A percentile compares a stretch with the other conserved stretches of the same genome.
These are phyloP conservation scores for Drosophila nigrodunni DNA, from an alignment of 1,140 invertebrate species.

Conservation along the genomic window DNA sequence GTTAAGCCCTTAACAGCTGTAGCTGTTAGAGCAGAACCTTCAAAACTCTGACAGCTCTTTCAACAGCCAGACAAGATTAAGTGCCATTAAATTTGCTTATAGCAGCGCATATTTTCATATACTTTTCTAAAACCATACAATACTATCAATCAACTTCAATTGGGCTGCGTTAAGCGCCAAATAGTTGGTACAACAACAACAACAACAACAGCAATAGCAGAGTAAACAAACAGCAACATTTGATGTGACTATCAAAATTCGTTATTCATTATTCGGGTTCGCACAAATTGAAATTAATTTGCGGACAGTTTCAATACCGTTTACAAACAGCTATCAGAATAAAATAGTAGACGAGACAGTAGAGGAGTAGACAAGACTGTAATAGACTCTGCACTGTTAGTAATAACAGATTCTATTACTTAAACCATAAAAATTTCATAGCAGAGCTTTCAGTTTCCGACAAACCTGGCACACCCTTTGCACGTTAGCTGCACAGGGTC, in stretches of 20 bases:
- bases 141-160: constrained; percentile 79
- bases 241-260: constrained; percentile 60
- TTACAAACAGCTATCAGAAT: constrained; percentile 26
- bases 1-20: not conserved
- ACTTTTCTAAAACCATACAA: constrained; percentile 10
- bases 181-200: constrained; percentile 62
- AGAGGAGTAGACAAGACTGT: no score
- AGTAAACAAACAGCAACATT: constrained; percentile 59
- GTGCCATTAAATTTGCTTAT: constrained; percentile 4
- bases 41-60: not conserved
- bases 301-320: constrained; percentile 72
- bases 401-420: no score
- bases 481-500: no score
- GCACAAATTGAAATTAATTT: constrained; percentile 80
- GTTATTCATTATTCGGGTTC: constrained; percentile 44
- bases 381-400: no score
- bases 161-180: constrained; percentile 73
- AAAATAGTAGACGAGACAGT: not conserved
- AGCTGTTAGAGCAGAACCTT: not conserved
- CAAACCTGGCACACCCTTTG: no score
- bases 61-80: constrained; percentile 20
- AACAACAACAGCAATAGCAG: constrained; percentile 57
- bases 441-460: no score
- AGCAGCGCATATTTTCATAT: not conserved
- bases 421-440: no score